Conservation (phyloP, 2,113 vertebrate species). For the Lanius collurio region DNA sequence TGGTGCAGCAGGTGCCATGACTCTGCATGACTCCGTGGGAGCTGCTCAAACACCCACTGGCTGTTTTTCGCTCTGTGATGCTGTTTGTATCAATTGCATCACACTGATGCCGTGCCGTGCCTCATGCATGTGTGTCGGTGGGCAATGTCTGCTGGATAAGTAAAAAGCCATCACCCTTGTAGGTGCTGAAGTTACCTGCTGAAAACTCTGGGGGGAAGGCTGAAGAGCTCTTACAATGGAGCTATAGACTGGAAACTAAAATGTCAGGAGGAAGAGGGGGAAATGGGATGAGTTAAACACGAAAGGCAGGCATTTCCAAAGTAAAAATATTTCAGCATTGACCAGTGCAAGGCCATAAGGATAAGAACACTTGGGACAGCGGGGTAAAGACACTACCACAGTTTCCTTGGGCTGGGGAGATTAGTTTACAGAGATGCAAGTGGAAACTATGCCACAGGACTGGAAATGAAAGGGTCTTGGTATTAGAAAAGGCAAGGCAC, state of each 20-base stretch:
- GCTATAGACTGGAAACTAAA: neutral
- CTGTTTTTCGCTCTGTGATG: accelerated
- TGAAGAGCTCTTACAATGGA: neutral
- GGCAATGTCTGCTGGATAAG: neutral
- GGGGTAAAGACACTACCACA: neutral
- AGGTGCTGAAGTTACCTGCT: no score
- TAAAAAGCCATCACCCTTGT: neutral
- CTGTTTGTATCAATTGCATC: accelerated
- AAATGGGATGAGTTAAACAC: neutral
- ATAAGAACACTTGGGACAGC: neutral
- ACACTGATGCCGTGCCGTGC: accelerated
- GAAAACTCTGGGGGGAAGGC: neutral
- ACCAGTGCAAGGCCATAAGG: neutral
- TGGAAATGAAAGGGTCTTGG: neutral
- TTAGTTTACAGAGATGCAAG: neutral
- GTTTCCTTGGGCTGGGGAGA: neutral
- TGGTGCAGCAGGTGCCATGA: neutral
- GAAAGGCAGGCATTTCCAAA: neutral
- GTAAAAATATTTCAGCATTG: neutral
- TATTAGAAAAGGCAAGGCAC: neutral
- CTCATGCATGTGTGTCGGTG: neutral
- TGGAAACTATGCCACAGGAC: neutral
- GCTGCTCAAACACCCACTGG: neutral
- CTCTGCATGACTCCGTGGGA: neutral
- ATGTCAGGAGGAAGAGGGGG: neutral